Evolutionary conservation across 2,113 vertebrate species (phyloP).

Genomic region (Macrotis lagotis): DNA sequence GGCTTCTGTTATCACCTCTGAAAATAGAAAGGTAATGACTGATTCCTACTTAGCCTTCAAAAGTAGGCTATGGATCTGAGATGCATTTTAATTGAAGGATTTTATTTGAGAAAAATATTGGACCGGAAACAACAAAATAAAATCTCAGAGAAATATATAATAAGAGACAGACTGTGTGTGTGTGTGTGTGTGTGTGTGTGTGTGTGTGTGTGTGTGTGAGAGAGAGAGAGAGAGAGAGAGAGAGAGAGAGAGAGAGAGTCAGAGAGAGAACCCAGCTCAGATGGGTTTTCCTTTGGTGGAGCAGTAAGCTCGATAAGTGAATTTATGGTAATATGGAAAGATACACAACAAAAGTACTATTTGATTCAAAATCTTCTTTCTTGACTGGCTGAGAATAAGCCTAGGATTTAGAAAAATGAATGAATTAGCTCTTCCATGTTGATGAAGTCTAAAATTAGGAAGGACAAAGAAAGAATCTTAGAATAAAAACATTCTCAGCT

Average conservation of each 20-base stretch:
- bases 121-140: neutral
- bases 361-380: neutral
- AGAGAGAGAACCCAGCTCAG: neutral
- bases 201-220: neutral
- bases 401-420: neutral
- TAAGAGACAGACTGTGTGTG: neutral
- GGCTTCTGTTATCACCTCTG: neutral
- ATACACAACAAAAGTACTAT: neutral
- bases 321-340: neutral
- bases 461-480: neutral
- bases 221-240: neutral
- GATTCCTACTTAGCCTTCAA: neutral
- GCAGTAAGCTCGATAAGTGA: neutral
- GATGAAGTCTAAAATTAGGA: neutral
- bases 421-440: neutral
- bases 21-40: neutral
- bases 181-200: too few relatives aligned
- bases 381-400: neutral
- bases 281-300: neutral
- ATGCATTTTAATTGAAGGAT: neutral
- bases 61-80: neutral
- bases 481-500: neutral
- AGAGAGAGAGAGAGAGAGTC: neutral
- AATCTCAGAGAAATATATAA: neutral
- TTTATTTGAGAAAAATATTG: neutral